A percentile compares a stretch with the other conserved stretches of the same genome.
Evolutionary conservation across 2,888 invertebrate genomes (phyloP).

Genomic region (Conomelus anceps): DNA sequence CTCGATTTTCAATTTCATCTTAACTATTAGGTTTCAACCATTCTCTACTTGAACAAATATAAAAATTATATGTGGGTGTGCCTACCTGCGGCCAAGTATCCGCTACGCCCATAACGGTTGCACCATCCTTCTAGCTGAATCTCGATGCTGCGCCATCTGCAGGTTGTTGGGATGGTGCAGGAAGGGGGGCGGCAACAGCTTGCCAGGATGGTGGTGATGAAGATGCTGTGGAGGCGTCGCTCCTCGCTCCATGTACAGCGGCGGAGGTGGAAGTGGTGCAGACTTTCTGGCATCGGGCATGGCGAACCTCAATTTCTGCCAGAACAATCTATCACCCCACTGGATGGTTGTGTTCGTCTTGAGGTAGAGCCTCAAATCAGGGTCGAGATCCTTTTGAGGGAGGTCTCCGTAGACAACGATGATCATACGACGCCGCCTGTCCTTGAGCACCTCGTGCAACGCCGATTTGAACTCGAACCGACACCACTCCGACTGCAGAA

Average conservation of each 20-base stretch:
- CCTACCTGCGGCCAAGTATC: conserved; percentile 58
- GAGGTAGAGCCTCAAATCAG: conserved; percentile 81
- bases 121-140: conserved; percentile 39
- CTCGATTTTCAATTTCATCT: too few relatives aligned
- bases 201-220: conserved; percentile 38
- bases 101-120: conserved; percentile 76
- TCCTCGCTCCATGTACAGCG: conserved; percentile 39
- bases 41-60: not conserved
- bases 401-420: conserved; percentile 86
- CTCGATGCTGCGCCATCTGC: conserved; percentile 23
- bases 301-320: conserved; percentile 90
- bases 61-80: not conserved
- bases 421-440: conserved; percentile 77
- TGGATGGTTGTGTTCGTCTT: conserved; percentile 87
- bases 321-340: conserved; percentile 92
- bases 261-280: conserved; percentile 53
- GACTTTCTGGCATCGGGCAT: conserved; percentile 70
- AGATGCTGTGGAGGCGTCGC: conserved; percentile 38
- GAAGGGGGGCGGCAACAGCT: conserved; percentile 37
- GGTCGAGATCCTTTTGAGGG: conserved; percentile 80
- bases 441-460: conserved; percentile 81
- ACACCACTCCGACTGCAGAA: conserved; percentile 92
- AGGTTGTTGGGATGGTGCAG: conserved; percentile 41
- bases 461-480: conserved; percentile 92
- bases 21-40: too few relatives aligned